These are phyloP conservation scores for Drosophila lacteicornis DNA, from an alignment of 1,140 invertebrate genomes.

Conservation along the genomic window DNA sequence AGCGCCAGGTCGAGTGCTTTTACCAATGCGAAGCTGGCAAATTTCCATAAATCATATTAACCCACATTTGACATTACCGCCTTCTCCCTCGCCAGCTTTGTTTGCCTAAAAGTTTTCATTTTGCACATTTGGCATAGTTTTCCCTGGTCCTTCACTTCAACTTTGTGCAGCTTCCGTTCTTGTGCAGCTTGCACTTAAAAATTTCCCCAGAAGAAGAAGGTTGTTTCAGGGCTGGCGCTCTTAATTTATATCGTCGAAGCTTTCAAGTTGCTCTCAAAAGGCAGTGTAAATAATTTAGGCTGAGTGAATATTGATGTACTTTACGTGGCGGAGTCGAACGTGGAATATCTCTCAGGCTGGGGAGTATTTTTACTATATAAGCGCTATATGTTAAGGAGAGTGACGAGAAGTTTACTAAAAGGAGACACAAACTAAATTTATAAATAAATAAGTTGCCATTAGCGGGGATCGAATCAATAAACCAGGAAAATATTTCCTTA, in stretches of 20 bases:
- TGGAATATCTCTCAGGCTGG: conserved; percentile 15
- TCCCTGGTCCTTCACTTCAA: neutral
- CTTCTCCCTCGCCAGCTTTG: conserved; percentile 8
- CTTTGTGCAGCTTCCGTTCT: conserved; percentile 28
- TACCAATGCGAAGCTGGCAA: conserved; percentile 66
- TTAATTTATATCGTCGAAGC: conserved; percentile 29
- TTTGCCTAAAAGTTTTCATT: conserved; percentile 56
- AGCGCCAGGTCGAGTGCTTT: conserved; percentile 44
- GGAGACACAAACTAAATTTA: neutral
- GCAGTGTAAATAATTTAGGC: conserved; percentile 31
- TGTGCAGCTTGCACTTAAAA: conserved; percentile 33
- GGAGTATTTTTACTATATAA: neutral
- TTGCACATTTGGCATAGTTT: conserved; percentile 57
- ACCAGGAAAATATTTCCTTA: neutral
- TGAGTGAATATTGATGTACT: conserved; percentile 41
- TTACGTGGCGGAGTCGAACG: neutral
- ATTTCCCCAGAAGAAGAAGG: conserved; percentile 14
- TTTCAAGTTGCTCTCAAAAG: conserved; percentile 6
- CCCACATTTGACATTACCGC: conserved; percentile 64
- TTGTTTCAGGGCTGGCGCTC: conserved; percentile 17
- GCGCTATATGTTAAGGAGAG: too few relatives aligned
- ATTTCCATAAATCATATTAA: conserved; percentile 77
- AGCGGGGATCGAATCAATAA: neutral
- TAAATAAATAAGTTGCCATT: neutral
- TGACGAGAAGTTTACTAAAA: neutral